Evolutionary conservation across 2,113 vertebrate genomes (phyloP), one percentile per base, ranked within the genome.

Genomic region (Cyphotilapia sp.): DNA sequence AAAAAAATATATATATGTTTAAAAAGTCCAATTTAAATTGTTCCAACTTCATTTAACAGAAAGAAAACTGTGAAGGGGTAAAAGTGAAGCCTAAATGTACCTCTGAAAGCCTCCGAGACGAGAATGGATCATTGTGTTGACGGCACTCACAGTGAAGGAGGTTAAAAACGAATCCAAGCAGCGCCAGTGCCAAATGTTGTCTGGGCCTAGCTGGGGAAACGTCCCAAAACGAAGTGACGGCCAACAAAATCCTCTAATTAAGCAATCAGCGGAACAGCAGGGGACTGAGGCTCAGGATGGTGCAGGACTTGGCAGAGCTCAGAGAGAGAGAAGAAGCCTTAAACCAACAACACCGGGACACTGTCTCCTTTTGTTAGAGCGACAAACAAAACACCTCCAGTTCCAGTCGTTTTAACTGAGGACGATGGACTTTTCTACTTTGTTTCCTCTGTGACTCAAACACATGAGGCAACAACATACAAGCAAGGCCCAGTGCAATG

Each of bases 241-340:
- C 63, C 85, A 85, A 85, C 42, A 8, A 22, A 87, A 83, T 47
- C 81, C 47, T 81, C 49, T 81, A 40, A 38, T 82, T 71, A 53
- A 80, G 66, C 27, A 74, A 84, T 85, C 74, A 81, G 76, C 49
- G 2, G 84, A 80, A 7, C 76, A 49, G 81, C 61, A 78, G 81
- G 76, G 29, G 88, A 14, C 35, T 1, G n/a, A 12, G 8, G 29
- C 57, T 54, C 6, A 1, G 81, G 86, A 57, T 57, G 1, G 5
- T 78, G 38, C 29, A 1, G 49, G 27, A 76, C 45, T 76, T 63
- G 88, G 86, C 89, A 47, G 78, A 51, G 51, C 57, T 35, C 5
- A 16, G 35, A 85, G 8, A 71, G 16, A 2, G 22, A 24, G 19
- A 66, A 10, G 57, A 17, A 71, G 71, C 84, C 29, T 80, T 59